Evolutionary conservation across 2,888 invertebrate genomes (phyloP).

Genomic region (Phortica okadai): DNA sequence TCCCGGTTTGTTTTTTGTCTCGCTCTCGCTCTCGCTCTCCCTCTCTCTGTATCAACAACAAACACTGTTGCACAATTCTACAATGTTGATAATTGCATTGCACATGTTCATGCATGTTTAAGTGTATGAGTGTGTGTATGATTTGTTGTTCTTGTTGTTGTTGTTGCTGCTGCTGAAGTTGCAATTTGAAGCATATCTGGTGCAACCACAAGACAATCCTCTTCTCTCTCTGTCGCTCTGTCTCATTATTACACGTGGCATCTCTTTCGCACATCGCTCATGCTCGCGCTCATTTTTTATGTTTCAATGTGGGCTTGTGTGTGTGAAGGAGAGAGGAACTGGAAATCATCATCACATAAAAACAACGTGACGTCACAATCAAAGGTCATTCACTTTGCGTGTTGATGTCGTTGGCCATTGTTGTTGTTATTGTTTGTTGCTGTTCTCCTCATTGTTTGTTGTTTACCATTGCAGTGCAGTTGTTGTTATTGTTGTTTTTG

Average conservation of each 20-base stretch:
- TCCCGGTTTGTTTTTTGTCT: constrained; percentile 21
- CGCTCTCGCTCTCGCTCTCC: constrained; percentile 38
- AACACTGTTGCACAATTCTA: not conserved
- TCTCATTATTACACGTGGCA: not conserved
- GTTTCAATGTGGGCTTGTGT: constrained; percentile 10
- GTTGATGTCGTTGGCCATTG: constrained; percentile 34
- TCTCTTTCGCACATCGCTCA: not conserved
- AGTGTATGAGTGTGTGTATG: not conserved
- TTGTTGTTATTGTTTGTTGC: constrained; percentile 38
- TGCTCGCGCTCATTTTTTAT: not conserved
- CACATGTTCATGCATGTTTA: not conserved
- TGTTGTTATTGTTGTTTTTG: not conserved
- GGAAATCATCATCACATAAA: constrained; percentile 16
- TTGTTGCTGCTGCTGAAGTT: constrained; percentile 19
- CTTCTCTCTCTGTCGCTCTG: not conserved
- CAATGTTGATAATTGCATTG: constrained; percentile 17
- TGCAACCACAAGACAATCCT: constrained; percentile 15
- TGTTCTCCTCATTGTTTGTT: constrained; percentile 38
- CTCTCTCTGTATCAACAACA: constrained; percentile 24
- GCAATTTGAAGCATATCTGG: constrained; percentile 33
- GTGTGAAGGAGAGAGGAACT: constrained; percentile 17
- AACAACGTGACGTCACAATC: constrained; percentile 54
- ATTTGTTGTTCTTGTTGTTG: constrained; percentile 5
- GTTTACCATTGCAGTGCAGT: not conserved
- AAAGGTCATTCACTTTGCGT: constrained; percentile 70